Evolutionary conservation across 2,797 vertebrate species (phyloP), one percentile per base, ranked within the genome.

Genomic region (Acipenser transmontanus): DNA sequence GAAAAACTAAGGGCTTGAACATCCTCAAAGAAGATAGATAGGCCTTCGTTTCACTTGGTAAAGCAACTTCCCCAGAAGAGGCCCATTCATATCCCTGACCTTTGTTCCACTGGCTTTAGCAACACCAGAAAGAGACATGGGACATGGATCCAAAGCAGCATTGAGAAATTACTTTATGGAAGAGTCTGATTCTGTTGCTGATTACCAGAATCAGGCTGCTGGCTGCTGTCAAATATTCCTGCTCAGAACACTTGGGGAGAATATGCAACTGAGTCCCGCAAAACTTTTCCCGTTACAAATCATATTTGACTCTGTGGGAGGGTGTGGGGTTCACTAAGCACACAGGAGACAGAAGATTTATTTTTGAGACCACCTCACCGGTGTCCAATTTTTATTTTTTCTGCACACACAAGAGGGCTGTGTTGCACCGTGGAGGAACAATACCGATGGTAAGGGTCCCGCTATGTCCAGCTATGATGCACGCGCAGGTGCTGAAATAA

Each of bases 31-130:
- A 59, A 17, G 57, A 8, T 9, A 59, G 57, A 17, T 9, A 59
- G 20, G 57, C 57, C 20, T 59, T 59, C 20, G 11, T 8, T 17
- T 7, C 11, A 9, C 20, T 59, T 0, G 7, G 1, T 11, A 59
- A 59, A 59, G 57, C 57, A 59, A 59, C 10, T 2, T 13, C 57
- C 7, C 57, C 8, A 59, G 57, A 59, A 59, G 57, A 59, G 7
- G 57, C 57, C 57, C 57, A 59, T 59, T 59, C 57, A n/a, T 59
- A 59, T 17, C 2, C 57, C n/a, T 59, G 20, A 59, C 57, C 7
- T 7, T 9, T 7, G 57, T 59, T 7, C 57, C 57, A 59, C 57
- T 59, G n/a, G n/a, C 57, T 17, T 4, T 59, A 1, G 7, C 7
- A n/a, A 59, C 6, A 1, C 57, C 57, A 7, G 57, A 59, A 7